A percentile compares a stretch with the other conserved stretches of the same genome.
phyloP scores from a whole-genome alignment of 2,888 invertebrate species.

The Falcaria lacertinaria region DNA sequence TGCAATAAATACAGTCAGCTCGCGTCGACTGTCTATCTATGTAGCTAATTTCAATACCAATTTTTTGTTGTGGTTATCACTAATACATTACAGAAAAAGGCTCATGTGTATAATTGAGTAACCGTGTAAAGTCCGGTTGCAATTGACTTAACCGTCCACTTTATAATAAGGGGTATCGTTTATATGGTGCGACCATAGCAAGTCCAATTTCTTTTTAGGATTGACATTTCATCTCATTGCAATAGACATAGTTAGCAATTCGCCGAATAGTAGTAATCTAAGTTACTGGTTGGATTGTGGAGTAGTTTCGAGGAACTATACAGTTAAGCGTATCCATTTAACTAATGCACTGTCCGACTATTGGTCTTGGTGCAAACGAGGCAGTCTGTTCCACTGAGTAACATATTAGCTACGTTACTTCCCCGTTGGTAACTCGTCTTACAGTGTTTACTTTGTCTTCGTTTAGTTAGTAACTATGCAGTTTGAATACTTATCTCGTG shows the following conservation, averaged over 20 bases:
- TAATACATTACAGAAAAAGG: too few species aligned
- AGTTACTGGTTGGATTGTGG: slow-evolving; percentile 67
- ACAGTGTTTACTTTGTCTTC: slow-evolving; percentile 28
- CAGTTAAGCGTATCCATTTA: slow-evolving; percentile 70
- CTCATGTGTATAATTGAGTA: too few species aligned
- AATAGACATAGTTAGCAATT: slow-evolving; percentile 55
- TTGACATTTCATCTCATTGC: slow-evolving; percentile 52
- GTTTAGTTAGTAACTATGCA: slow-evolving; percentile 12
- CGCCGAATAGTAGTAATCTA: slow-evolving; percentile 61
- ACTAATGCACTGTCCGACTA: slow-evolving; percentile 75
- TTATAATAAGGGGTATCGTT: too few species aligned
- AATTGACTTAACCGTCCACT: background rate
- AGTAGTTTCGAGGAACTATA: slow-evolving; percentile 62
- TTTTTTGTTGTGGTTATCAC: too few species aligned
- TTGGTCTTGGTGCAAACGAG: slow-evolving; percentile 73
- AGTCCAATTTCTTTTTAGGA: too few species aligned
- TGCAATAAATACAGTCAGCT: too few species aligned
- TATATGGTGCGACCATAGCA: too few species aligned
- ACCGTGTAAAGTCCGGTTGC: too few species aligned
- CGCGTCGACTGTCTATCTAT: too few species aligned
- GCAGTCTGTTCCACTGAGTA: slow-evolving; percentile 64
- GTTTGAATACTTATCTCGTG: too few species aligned
- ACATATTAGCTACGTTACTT: slow-evolving; percentile 56
- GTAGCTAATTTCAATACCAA: too few species aligned
- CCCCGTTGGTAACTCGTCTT: slow-evolving; percentile 26